Evolutionary conservation across 1,140 invertebrate species (phyloP).

Genomic region (Macrobrachium rosenbergii): DNA sequence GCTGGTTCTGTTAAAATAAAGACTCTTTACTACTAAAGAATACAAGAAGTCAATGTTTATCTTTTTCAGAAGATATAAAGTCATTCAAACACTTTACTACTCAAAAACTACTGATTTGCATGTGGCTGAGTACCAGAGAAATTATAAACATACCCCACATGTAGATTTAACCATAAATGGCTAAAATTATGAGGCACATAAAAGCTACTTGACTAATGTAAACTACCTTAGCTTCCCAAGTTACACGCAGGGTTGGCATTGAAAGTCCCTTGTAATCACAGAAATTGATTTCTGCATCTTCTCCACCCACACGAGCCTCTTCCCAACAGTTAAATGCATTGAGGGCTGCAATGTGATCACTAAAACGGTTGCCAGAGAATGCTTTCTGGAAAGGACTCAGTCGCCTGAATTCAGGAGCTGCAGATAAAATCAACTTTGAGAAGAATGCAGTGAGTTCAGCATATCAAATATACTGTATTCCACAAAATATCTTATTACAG

Average conservation of each 20-base stretch:
- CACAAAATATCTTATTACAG: not conserved
- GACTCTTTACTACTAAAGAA: not conserved
- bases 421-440: not conserved
- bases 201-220: not conserved
- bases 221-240: conserved; percentile 87
- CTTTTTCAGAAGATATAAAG: not conserved
- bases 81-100: not conserved
- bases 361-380: conserved; percentile 87
- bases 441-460: too few species aligned
- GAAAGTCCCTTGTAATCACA: conserved; percentile 93
- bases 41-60: too few species aligned
- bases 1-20: conserved; percentile 77
- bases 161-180: not conserved
- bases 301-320: conserved; percentile 80
- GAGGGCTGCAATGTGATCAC: conserved; percentile 95
- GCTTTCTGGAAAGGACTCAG: conserved; percentile 83
- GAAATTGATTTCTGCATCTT: conserved; percentile 84
- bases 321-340: conserved; percentile 94
- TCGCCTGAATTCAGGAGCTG: conserved; percentile 70
- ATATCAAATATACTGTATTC: too few species aligned
- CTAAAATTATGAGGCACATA: conserved; percentile 51
- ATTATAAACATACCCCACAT: too few species aligned
- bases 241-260: conserved; percentile 88
- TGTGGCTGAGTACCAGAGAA: not conserved
- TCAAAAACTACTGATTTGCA: too few species aligned